These are phyloP conservation scores for Philopedon plagiatum DNA, from an alignment of 2,888 invertebrate genomes.

Conservation along the genomic window DNA sequence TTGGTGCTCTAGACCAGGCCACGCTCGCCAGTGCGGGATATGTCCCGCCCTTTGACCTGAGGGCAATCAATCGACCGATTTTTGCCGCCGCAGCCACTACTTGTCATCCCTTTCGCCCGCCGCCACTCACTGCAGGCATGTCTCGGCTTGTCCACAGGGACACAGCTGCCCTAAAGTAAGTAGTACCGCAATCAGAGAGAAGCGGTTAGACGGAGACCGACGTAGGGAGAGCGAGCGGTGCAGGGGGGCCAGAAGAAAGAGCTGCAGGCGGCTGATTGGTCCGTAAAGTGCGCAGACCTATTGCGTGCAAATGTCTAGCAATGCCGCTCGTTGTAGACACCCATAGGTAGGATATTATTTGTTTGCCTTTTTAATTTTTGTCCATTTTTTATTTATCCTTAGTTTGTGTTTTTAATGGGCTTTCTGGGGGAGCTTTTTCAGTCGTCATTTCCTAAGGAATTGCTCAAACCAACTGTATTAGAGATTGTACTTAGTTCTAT, in stretches of 20 bases:
- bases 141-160: conserved; percentile 31
- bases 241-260: conserved; percentile 46
- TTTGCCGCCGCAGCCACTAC: conserved; percentile 46
- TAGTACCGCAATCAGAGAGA: conserved; percentile 26
- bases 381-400: conserved; percentile 63
- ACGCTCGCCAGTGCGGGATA: conserved; percentile 2
- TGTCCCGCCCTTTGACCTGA: conserved; percentile 22
- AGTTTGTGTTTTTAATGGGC: conserved; percentile 50
- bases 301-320: conserved; percentile 18
- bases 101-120: conserved; percentile 44
- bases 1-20: conserved; percentile 25
- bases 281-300: conserved; percentile 22
- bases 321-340: conserved; percentile 37
- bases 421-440: conserved; percentile 43
- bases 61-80: conserved; percentile 35
- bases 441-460: not conserved
- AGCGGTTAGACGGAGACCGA: conserved; percentile 42
- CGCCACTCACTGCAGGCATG: conserved; percentile 38
- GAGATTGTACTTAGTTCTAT: too few relatives aligned
- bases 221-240: conserved; percentile 43
- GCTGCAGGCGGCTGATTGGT: conserved; percentile 49
- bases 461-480: conserved; percentile 1
- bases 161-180: conserved; percentile 21
- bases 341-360: conserved; percentile 52
- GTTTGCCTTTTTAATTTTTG: conserved; percentile 42